Evolutionary conservation across 2,888 invertebrate genomes (phyloP).

Genomic region (Platycheirus albimanus): DNA sequence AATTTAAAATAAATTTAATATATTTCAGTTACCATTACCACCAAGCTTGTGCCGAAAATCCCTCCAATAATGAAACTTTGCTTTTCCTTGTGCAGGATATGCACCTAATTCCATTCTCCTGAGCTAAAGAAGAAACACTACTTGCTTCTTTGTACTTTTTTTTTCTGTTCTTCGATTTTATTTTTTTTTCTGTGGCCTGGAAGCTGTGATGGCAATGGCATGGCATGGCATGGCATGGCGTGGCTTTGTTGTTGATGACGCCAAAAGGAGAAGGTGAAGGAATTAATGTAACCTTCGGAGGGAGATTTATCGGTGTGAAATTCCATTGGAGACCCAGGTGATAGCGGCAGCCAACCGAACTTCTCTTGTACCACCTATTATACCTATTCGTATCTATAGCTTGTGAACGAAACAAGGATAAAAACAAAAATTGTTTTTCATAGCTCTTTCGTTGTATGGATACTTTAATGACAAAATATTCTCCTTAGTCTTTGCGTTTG

Average conservation of each 20-base stretch:
- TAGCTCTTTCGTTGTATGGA: slow-evolving; percentile 14
- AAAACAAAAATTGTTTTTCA: slow-evolving; percentile 37
- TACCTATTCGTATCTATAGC: too few species aligned
- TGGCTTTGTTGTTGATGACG: slow-evolving; percentile 48
- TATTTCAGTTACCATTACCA: slow-evolving; percentile 36
- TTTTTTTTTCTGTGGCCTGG: slow-evolving; percentile 46
- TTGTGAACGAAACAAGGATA: slow-evolving; percentile 34
- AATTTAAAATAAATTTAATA: slow-evolving; percentile 35
- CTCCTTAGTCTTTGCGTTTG: slow-evolving; percentile 28
- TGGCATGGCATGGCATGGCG: neutral
- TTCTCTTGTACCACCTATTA: too few species aligned
- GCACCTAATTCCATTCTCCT: slow-evolving; percentile 65
- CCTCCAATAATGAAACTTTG: slow-evolving; percentile 43
- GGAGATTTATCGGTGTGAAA: slow-evolving; percentile 77
- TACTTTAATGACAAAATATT: slow-evolving; percentile 51
- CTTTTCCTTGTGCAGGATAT: slow-evolving; percentile 47
- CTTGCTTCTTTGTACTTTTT: slow-evolving; percentile 45
- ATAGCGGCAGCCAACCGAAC: slow-evolving; percentile 62
- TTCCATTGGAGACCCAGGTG: slow-evolving; percentile 77
- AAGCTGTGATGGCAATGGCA: slow-evolving; percentile 28
- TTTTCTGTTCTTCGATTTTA: slow-evolving; percentile 31
- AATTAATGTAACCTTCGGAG: slow-evolving; percentile 75
- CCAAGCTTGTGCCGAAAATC: slow-evolving; percentile 39
- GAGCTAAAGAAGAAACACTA: slow-evolving; percentile 59
- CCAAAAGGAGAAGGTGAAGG: slow-evolving; percentile 59